Conservation (phyloP, 1,140 invertebrate genomes). For the Akabosia matsudoensis region DNA sequence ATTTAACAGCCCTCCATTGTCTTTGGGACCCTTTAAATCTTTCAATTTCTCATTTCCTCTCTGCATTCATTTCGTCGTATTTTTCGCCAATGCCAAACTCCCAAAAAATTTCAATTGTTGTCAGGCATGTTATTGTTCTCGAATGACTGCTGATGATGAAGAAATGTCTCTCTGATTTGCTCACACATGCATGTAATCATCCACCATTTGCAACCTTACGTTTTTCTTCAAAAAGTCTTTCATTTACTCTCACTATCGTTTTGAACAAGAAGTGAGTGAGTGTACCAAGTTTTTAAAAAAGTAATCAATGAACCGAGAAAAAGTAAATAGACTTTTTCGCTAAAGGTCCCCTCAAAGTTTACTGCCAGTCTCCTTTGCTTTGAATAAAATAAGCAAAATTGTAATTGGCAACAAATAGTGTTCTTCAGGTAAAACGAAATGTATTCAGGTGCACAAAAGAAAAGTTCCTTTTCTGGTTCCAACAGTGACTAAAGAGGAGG, state of each 20-base stretch:
- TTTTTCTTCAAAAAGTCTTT: not conserved
- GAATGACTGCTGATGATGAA: too few relatives aligned
- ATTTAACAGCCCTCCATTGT: too few relatives aligned
- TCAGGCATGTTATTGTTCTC: not conserved
- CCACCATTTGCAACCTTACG: not conserved
- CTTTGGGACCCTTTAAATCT: constrained; percentile 3
- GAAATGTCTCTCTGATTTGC: too few relatives aligned
- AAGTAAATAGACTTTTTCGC: not conserved
- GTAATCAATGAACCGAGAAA: not conserved
- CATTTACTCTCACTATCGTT: too few relatives aligned
- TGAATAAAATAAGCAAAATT: not conserved
- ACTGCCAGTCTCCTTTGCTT: not conserved
- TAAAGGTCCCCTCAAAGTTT: not conserved
- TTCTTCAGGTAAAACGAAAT: not conserved
- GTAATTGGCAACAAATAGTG: not conserved
- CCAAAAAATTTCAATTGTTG: not conserved
- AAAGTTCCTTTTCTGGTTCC: not conserved
- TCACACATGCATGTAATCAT: not conserved
- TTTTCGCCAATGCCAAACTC: not conserved
- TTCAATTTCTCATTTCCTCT: constrained; percentile 5
- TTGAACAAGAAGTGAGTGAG: too few relatives aligned
- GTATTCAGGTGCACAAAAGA: not conserved
- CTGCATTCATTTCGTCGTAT: not conserved
- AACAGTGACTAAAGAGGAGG: not conserved
- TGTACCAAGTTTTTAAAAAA: too few relatives aligned